Evolutionary conservation across 2,888 invertebrate genomes (phyloP).

Genomic region (Allolobophora icterica): DNA sequence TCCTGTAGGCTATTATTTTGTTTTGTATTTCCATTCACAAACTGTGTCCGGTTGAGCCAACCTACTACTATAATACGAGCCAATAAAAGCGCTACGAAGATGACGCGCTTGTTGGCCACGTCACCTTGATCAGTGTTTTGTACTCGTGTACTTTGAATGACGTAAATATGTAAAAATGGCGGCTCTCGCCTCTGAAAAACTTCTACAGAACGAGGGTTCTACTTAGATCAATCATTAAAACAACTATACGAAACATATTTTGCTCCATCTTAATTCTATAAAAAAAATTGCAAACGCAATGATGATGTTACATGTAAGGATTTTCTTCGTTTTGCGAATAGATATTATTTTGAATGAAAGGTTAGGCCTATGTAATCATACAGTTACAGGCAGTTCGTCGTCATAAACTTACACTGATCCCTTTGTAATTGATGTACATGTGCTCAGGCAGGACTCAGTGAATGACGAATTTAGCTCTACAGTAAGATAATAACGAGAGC

Average conservation of each 20-base stretch:
- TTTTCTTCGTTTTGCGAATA: background rate
- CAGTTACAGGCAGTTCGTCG: too few species aligned
- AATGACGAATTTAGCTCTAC: background rate
- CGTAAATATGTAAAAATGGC: background rate
- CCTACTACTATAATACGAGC: too few species aligned
- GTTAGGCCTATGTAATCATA: too few species aligned
- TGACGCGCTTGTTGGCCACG: background rate
- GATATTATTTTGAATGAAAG: too few species aligned
- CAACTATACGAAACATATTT: background rate
- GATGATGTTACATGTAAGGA: background rate
- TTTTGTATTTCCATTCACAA: too few species aligned
- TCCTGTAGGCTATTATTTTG: too few species aligned
- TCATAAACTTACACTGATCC: too few species aligned
- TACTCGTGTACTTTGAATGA: background rate
- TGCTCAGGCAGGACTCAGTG: background rate
- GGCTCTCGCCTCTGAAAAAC: background rate
- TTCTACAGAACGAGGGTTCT: background rate
- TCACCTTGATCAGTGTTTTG: background rate
- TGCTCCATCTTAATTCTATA: background rate
- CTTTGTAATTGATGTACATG: too few species aligned
- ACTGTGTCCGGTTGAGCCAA: too few species aligned
- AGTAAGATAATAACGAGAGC: background rate
- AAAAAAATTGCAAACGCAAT: background rate
- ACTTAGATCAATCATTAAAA: background rate
- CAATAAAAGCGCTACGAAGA: too few species aligned